These are phyloP conservation scores for Catostomus latipinnis DNA, from an alignment of 2,797 vertebrate species.

Conservation along the genomic window DNA sequence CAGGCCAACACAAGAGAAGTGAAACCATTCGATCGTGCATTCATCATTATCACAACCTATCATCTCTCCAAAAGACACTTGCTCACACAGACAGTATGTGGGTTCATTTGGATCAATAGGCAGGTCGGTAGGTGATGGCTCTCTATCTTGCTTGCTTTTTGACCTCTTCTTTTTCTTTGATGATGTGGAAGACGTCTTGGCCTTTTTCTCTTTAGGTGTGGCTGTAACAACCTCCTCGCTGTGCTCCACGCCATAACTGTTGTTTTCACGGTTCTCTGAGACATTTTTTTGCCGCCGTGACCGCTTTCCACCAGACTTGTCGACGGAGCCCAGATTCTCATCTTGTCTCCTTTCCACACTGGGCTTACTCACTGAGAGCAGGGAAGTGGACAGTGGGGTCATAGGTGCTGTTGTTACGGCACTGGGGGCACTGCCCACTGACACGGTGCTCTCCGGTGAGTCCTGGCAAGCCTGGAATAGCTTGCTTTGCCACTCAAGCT, in stretches of 20 bases:
- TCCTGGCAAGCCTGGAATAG: slow-evolving; percentile 79
- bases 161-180: slow-evolving; percentile 98
- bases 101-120: slow-evolving; percentile 98
- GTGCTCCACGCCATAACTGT: slow-evolving; percentile 85
- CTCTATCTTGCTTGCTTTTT: slow-evolving; percentile 94
- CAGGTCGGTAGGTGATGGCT: slow-evolving; percentile 93
- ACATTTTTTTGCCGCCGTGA: slow-evolving; percentile 93
- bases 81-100: slow-evolving; percentile 97
- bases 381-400: slow-evolving; percentile 65
- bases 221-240: slow-evolving; percentile 83
- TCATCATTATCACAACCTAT: slow-evolving; percentile 98
- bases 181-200: slow-evolving; percentile 81
- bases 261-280: slow-evolving; percentile 89
- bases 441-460: slow-evolving; percentile 80
- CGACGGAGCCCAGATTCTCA: slow-evolving; percentile 78
- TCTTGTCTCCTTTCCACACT: slow-evolving; percentile 88
- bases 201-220: slow-evolving; percentile 91
- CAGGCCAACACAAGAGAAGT: slow-evolving; percentile 97
- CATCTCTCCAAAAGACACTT: slow-evolving; percentile 99
- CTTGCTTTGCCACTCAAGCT: slow-evolving; percentile 94
- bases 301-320: slow-evolving; percentile 91
- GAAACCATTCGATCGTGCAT: slow-evolving; percentile 99
- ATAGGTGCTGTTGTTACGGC: slow-evolving; percentile 61
- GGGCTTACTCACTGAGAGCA: slow-evolving; percentile 80
- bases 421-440: slow-evolving; percentile 73